Conservation (phyloP, 2,888 invertebrate genomes). For the Scelioninae gen. 2 region DNA sequence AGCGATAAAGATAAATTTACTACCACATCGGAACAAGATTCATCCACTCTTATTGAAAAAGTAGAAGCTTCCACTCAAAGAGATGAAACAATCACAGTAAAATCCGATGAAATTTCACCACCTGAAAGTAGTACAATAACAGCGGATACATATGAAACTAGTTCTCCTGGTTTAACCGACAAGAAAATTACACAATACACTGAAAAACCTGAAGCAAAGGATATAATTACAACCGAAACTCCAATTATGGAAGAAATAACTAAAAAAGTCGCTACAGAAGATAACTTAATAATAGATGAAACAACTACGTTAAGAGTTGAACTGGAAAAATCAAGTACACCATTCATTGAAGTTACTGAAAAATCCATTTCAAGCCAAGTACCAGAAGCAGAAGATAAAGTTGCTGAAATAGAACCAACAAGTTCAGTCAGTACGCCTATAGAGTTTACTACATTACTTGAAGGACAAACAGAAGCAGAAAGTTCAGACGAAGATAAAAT, state of each 20-base stretch:
- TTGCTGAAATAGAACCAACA: slow-evolving; percentile 34
- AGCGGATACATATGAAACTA: slow-evolving; percentile 26
- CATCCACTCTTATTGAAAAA: slow-evolving; percentile 10
- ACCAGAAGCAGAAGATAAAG: slow-evolving; percentile 24
- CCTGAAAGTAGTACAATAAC: slow-evolving; percentile 31
- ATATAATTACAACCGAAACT: slow-evolving; percentile 40
- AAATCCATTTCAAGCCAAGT: slow-evolving; percentile 28
- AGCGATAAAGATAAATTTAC: slow-evolving; percentile 26
- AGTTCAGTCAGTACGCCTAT: slow-evolving; percentile 3
- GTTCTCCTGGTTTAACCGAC: background rate
- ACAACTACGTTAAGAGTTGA: slow-evolving; percentile 51
- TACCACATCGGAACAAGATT: slow-evolving; percentile 7
- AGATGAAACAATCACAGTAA: slow-evolving; percentile 21
- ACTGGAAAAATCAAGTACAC: slow-evolving; percentile 49
- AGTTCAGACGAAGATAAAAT: slow-evolving; percentile 16
- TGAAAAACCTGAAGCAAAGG: slow-evolving; percentile 48
- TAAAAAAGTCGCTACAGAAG: slow-evolving; percentile 47
- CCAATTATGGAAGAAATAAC: slow-evolving; percentile 34
- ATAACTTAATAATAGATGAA: slow-evolving; percentile 43
- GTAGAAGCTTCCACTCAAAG: slow-evolving; percentile 19
- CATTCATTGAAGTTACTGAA: slow-evolving; percentile 7
- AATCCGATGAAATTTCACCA: slow-evolving; percentile 12
- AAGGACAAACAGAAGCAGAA: slow-evolving; percentile 44
- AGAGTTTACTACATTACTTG: slow-evolving; percentile 45
- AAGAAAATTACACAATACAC: slow-evolving; percentile 47